Base-by-base conservation (phyloP, 2,888 invertebrate genomes). In the Saturnia japonica region DNA sequence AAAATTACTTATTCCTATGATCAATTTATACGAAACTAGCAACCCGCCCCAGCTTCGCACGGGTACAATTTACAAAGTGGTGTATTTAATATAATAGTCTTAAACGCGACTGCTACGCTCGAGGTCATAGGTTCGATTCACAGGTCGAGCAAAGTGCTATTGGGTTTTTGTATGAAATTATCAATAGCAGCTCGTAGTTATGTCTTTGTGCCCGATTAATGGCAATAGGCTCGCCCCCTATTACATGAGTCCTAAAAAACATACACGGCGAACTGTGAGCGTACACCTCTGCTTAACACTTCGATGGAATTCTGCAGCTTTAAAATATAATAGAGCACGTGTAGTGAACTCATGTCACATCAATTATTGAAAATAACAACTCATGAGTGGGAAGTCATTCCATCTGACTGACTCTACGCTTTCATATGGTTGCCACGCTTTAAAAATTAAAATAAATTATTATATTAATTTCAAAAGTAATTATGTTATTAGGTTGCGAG, bases 351-450 rank as follows among this genome's bases (percentile, higher is more conserved):
- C 16, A 40, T 64, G 34, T 12, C 62, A 64, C 40, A 64, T 64
- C 34, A 40, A 64, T 64, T 64, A 64, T 64, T 64, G 25, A 25
- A 34, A 51, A 51, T 51, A 51, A 64, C 34, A 28, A 64, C 40
- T n/a, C 19, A n/a, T 12, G n/a, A 64, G 40, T 64, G 64, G 64
- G 64, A 40, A 40, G 64, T 64, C 64, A 64, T 64, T 64, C 40
- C 64, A 64, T 34, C 9, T 40, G 19, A n/a, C 19, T n/a, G 64
- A 64, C 64, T 19, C 40, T 64, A 19, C 1, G 40, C 11, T 8
- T 19, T 40, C 1, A n/a, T 64, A 64, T n/a, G 64, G 40, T 64
- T 40, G 64, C 8, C 40, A 40, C 40, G 40, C 3, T 40, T 40
- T 9, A 40, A 25, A 62, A 62, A 34, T 1, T 6, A 64, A 40